Evolutionary conservation across 2,888 invertebrate genomes (phyloP), one percentile per base, ranked within the genome.

Genomic region (Syrista parreyssii): DNA sequence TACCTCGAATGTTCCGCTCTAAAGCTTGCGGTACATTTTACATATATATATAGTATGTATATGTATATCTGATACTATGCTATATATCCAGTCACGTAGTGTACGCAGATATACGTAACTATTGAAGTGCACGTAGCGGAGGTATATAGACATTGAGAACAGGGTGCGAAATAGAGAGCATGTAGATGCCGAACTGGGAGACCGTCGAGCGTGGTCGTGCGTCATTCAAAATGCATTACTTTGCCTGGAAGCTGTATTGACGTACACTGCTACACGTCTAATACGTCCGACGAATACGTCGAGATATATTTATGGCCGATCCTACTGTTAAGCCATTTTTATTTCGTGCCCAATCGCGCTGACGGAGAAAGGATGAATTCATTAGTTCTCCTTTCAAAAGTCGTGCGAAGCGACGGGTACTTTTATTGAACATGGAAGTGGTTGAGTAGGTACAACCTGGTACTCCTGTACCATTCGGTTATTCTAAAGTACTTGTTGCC

Each of bases 141-240:
- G 23, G 40, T 40, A 40, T 40, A 40, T 40, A 40, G 23, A 15
- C 2, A 40, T 23, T 40, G 23, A 9, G 40, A 23, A 40, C 40
- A 40, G 40, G 40, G 31, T 71, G 71, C 71, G 31, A 71, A 71
- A 71, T 71, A 71, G 23, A 9, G 40, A 40, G 40, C 23, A 40
- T 40, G 40, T 40, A 40, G 23, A 40, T 23, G 40, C 23, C 40
- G 40, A 40, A 40, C 40, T 6, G 71, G 12, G 30, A 71, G 30
- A 71, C 71, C 71, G 71, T 71, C 71, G 71, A 71, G 32, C 72
- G 36, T 40, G 40, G 23, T 71, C 11, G n/a, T n/a, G 31, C 31
- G 36, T 68, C 74, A 68, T 77, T 74, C 15, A 77, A 76, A 76
- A 77, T 77, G 77, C 77, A 77, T 77, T 77, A 74, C 77, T 74